A percentile compares a stretch with the other conserved stretches of the same genome.
Conservation (phyloP, 2,797 vertebrate genomes). For the Moxostoma hubbsi region DNA sequence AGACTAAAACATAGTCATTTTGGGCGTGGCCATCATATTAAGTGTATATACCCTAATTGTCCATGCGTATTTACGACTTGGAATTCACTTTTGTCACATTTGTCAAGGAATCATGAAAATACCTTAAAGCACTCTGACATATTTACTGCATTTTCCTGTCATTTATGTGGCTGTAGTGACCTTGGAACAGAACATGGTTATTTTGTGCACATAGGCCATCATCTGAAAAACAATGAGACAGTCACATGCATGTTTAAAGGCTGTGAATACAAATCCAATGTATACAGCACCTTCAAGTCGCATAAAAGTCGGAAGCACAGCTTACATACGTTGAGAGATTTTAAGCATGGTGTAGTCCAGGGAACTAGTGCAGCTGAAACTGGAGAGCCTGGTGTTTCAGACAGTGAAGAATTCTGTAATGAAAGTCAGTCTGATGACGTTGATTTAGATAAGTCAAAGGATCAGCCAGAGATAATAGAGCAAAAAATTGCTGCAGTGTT, state of each 20-base stretch:
- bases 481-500: constrained; percentile 34
- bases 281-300: constrained; percentile 35
- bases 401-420: constrained; percentile 24
- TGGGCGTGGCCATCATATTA: constrained; percentile 29
- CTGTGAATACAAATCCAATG: constrained; percentile 39
- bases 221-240: constrained; percentile 39
- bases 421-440: constrained; percentile 14
- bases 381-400: constrained; percentile 17
- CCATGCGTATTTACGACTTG: constrained; percentile 12
- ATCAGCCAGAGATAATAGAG: constrained; percentile 21
- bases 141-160: constrained; percentile 13
- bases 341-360: constrained; percentile 31
- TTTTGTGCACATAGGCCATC: constrained; percentile 37
- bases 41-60: constrained; percentile 30
- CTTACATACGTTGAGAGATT: constrained; percentile 26
- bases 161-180: constrained; percentile 28
- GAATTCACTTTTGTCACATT: constrained; percentile 30
- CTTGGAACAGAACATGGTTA: constrained; percentile 47
- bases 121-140: background rate
- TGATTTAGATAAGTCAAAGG: constrained; percentile 4
- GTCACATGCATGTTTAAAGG: constrained; percentile 40
- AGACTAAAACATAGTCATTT: no score
- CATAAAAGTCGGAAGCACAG: constrained; percentile 36
- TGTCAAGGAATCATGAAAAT: constrained; percentile 14
- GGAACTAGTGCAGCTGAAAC: background rate